phyloP scores from a whole-genome alignment of 1,140 invertebrate species.

The Trachymyrmex cornetzi region DNA sequence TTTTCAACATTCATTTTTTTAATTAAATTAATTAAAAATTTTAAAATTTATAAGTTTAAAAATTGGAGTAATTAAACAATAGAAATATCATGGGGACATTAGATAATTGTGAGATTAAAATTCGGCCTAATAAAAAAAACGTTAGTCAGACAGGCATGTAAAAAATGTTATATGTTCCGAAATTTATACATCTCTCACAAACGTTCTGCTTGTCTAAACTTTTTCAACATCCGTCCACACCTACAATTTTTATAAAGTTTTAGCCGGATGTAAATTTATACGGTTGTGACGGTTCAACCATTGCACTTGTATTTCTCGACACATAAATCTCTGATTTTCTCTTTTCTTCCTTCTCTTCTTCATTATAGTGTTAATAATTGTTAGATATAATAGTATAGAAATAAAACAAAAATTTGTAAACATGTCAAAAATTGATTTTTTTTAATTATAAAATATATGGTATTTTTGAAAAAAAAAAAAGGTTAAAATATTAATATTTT shows the following conservation, averaged over 20 bases:
- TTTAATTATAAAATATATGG: neutral
- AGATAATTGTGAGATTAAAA: slow-evolving; percentile 8
- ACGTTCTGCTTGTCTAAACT: slow-evolving; percentile 38
- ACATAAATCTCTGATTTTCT: slow-evolving; percentile 20
- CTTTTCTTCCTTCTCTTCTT: neutral
- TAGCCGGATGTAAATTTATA: slow-evolving; percentile 12
- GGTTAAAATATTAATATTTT: neutral
- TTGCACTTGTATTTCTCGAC: slow-evolving; percentile 40
- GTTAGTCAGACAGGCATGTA: slow-evolving; percentile 11
- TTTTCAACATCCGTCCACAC: slow-evolving; percentile 54
- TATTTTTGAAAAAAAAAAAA: neutral
- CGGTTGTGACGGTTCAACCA: slow-evolving; percentile 40
- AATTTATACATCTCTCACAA: slow-evolving; percentile 39
- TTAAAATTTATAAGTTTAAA: neutral
- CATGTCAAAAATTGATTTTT: slow-evolving; percentile 2
- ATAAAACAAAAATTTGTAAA: neutral
- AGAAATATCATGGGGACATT: neutral
- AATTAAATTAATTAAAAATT: neutral
- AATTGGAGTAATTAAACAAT: neutral
- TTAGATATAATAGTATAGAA: neutral
- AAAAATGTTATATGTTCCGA: slow-evolving; percentile 29
- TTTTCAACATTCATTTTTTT: neutral
- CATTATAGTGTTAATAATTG: slow-evolving; percentile 4
- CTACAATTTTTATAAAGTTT: slow-evolving; percentile 54
- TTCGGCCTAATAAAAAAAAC: slow-evolving; percentile 23